Base-by-base conservation (phyloP, 92 coral and sea anemone genomes). In the Umimayanthus kanabou region DNA sequence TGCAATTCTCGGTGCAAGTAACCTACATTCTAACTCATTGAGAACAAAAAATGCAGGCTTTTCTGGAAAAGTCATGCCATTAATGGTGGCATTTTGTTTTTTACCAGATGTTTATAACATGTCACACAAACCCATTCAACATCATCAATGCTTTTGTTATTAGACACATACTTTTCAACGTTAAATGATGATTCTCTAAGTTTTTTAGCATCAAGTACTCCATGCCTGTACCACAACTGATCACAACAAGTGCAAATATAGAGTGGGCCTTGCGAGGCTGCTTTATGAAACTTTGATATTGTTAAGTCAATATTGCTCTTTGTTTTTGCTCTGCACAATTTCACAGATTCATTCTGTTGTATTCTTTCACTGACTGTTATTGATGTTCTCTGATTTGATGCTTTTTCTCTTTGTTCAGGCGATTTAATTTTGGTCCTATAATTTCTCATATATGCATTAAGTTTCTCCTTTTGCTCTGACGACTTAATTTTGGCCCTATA, bases 171-270 rank as follows among this genome's bases (percentile, higher is more conserved):
- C 33, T 57, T 39, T 23, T 33, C 29, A 40, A 80, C n/a, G 80
- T 84, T 87, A 81, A 88, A 90, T 76, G 77, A 88, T 70, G 82
- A 71, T 49, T 66, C 11, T 78, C 83, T 80, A 47, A 92, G 88
- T 14, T 79, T 92, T 88, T 28, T 73, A 65, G 87, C 90, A 69
- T 64, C 57, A 33, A 65, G 43, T n/a, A 90, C 90, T 84, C 88
- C 77, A 77, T 89, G 91, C 85, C 76, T 87, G 67, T 93, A 93
- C 94, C 96, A 91, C 80, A 93, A 79, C 86, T 93, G 92, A 73
- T n/a, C n/a, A n/a, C n/a, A n/a, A n/a, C n/a, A n/a, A n/a, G n/a
- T n/a, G n/a, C n/a, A n/a, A n/a, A n/a, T n/a, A n/a, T n/a, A n/a
- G n/a, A n/a, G n/a, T n/a, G n/a, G n/a, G n/a, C n/a, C n/a, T n/a